phyloP scores from a whole-genome alignment of 2,888 invertebrate genomes.

The Nymphalis urticae region DNA sequence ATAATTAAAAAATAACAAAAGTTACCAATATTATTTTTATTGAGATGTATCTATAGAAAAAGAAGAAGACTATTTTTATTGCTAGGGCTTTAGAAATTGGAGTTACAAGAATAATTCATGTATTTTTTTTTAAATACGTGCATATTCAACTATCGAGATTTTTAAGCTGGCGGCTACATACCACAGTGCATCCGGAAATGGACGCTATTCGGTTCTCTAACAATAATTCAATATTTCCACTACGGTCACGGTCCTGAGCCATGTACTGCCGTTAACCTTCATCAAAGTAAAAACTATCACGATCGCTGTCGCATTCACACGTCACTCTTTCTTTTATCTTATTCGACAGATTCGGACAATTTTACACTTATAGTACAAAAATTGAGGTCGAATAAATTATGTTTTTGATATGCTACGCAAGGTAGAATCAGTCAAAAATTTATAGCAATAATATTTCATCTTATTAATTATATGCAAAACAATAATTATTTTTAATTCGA shows the following conservation, averaged over 20 bases:
- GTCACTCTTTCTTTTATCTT: constrained; percentile 16
- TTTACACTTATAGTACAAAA: background rate
- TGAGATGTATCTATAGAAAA: no score
- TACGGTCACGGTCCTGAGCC: constrained; percentile 41
- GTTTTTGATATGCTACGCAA: background rate
- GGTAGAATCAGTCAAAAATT: background rate
- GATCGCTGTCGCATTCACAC: constrained; percentile 6
- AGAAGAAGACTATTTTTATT: no score
- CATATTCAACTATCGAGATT: background rate
- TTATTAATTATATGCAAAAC: no score
- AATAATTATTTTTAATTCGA: no score
- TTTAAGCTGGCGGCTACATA: constrained; percentile 2
- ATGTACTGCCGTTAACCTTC: constrained; percentile 39
- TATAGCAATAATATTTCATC: no score
- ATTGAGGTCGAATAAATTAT: no score
- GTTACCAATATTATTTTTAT: no score
- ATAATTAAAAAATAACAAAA: no score
- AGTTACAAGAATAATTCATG: no score
- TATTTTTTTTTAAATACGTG: background rate
- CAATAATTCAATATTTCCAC: constrained; percentile 50
- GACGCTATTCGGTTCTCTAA: constrained; percentile 29
- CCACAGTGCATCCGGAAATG: constrained; percentile 9
- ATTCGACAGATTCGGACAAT: background rate
- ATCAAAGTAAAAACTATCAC: constrained; percentile 40
- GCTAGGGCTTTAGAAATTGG: no score